These are phyloP conservation scores for Centruroides vittatus DNA, from an alignment of 1,140 invertebrate genomes.

Conservation along the genomic window DNA sequence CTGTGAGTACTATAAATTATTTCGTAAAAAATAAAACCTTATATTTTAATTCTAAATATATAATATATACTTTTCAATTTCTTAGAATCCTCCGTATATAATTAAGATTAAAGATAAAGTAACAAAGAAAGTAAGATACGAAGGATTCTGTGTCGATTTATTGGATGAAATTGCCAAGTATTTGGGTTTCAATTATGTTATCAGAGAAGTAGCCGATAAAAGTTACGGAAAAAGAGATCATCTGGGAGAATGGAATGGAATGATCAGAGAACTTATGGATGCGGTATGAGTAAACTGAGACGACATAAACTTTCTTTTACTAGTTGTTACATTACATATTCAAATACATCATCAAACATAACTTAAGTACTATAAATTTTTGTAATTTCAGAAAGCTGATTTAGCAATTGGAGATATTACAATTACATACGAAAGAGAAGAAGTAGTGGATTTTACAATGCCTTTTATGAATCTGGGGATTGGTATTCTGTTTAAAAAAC, in stretches of 20 bases:
- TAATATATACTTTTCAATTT: too few relatives aligned
- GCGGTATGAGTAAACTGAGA: constrained; percentile 29
- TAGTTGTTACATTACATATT: too few relatives aligned
- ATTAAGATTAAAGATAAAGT: too few relatives aligned
- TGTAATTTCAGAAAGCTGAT: constrained; percentile 34
- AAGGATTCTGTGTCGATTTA: constrained; percentile 67
- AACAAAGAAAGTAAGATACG: constrained; percentile 51
- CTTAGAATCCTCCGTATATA: too few relatives aligned
- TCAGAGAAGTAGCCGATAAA: constrained; percentile 18
- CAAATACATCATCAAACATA: too few relatives aligned
- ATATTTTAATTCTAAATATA: too few relatives aligned
- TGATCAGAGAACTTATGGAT: constrained; percentile 22
- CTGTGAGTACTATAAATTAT: too few relatives aligned
- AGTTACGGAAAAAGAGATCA: constrained; percentile 13
- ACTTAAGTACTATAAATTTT: too few relatives aligned
- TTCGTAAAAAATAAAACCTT: too few relatives aligned
- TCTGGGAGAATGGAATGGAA: constrained; percentile 21
- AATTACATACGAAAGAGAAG: constrained; percentile 36
- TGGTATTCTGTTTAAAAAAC: constrained; percentile 63
- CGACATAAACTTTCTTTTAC: too few relatives aligned
- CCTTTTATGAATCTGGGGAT: constrained; percentile 50
- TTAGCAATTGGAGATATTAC: constrained; percentile 39
- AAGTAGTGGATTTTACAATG: constrained; percentile 39
- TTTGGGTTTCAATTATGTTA: constrained; percentile 19
- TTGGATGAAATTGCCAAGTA: constrained; percentile 31